Evolutionary conservation across 2,797 vertebrate genomes (phyloP).

Genomic region (Myotis myotis): DNA sequence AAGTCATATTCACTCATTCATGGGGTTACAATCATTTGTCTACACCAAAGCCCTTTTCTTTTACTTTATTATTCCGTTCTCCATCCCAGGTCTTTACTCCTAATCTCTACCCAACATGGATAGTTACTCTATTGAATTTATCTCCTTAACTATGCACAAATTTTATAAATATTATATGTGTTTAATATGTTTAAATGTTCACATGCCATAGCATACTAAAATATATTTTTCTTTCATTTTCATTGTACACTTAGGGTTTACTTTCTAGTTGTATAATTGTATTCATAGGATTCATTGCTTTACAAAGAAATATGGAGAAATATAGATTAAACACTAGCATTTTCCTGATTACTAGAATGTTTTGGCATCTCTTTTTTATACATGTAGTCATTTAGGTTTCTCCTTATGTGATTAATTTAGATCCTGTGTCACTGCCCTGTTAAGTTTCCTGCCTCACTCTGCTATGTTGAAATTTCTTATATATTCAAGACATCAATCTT

Average conservation of each 20-base stretch:
- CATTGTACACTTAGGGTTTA: not conserved
- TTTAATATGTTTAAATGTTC: constrained; percentile 29
- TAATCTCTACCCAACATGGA: not conserved
- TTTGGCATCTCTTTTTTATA: not conserved
- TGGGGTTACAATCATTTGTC: not conserved
- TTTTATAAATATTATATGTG: not conserved
- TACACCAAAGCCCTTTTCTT: not conserved
- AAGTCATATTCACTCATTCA: not conserved
- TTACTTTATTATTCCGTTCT: not conserved
- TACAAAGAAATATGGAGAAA: not conserved
- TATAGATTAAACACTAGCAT: not conserved
- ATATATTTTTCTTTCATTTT: not conserved
- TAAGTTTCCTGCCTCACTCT: not conserved
- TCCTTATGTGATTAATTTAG: not conserved
- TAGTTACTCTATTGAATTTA: not conserved
- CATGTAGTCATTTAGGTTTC: not conserved
- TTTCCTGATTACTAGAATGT: not conserved
- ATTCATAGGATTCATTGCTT: not conserved
- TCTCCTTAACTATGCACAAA: not conserved
- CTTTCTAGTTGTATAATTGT: not conserved
- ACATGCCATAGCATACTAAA: not conserved
- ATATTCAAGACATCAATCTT: not conserved
- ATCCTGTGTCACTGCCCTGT: not conserved
- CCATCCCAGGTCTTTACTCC: not conserved
- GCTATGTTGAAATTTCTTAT: not conserved